These are phyloP conservation scores for Temnopleurus reevesii DNA, from an alignment of 53 echinoderm and acorn worm genomes.

Conservation along the genomic window DNA sequence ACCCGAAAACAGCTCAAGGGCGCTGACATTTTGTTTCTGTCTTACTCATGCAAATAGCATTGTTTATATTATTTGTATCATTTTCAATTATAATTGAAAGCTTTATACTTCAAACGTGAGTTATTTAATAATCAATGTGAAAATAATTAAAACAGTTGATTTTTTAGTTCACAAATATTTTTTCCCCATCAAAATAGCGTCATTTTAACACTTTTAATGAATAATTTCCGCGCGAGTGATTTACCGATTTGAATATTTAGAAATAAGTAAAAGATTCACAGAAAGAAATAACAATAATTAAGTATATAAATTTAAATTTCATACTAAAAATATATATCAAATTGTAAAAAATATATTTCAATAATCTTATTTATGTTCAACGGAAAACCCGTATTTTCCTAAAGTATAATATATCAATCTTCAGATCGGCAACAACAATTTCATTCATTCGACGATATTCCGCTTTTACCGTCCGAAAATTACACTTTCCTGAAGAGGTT, in stretches of 20 bases:
- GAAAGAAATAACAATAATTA: background rate
- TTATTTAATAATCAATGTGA: too few species aligned
- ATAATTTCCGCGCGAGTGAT: background rate
- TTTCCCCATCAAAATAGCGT: too few species aligned
- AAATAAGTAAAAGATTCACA: background rate
- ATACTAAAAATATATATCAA: too few species aligned
- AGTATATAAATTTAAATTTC: too few species aligned
- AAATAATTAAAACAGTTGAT: too few species aligned
- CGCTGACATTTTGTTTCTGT: slow-evolving; percentile 49
- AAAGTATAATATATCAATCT: too few species aligned
- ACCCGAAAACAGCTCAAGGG: background rate
- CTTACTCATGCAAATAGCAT: background rate
- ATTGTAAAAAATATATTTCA: too few species aligned
- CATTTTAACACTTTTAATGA: background rate
- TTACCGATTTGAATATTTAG: background rate
- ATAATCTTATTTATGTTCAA: too few species aligned
- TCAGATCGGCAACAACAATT: background rate
- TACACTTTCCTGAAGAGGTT: background rate
- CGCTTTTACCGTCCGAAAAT: background rate
- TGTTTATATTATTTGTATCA: background rate
- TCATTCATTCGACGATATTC: background rate
- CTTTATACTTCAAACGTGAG: too few species aligned
- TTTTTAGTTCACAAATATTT: too few species aligned
- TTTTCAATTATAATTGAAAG: too few species aligned
- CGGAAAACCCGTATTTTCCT: too few species aligned